These are phyloP conservation scores for Calyptommatus sinebrachiatus DNA, from an alignment of 2,113 vertebrate genomes.

Conservation along the genomic window DNA sequence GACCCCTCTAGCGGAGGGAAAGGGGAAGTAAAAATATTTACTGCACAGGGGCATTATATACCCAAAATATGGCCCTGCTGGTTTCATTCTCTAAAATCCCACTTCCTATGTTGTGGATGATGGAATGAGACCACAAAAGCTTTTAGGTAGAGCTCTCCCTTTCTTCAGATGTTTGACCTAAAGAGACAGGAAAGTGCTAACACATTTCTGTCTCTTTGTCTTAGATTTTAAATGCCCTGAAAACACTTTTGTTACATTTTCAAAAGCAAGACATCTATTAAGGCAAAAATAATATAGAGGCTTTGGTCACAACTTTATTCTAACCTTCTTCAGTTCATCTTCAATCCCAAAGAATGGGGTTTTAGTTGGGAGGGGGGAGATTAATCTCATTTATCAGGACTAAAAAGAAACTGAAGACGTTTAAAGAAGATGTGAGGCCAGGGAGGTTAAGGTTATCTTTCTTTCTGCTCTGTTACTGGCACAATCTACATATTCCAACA, in stretches of 20 bases:
- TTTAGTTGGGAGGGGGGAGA: no score
- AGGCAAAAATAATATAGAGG: slow-evolving; percentile 50
- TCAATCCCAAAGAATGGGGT: no score
- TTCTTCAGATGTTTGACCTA: slow-evolving; percentile 63
- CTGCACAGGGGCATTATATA: no score
- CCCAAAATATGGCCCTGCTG: no score
- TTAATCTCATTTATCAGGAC: no score
- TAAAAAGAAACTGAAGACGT: no score
- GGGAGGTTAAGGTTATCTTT: slow-evolving; percentile 38
- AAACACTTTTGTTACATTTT: slow-evolving; percentile 61
- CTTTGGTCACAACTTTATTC: no score
- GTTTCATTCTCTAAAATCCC: slow-evolving; percentile 47
- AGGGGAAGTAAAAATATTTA: no score
- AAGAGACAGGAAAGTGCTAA: slow-evolving; percentile 35
- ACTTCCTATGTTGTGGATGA: slow-evolving; percentile 61
- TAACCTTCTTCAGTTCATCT: no score
- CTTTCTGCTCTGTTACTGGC: slow-evolving; percentile 23
- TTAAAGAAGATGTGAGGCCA: no score
- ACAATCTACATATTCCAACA: no score
- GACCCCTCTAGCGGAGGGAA: no score
- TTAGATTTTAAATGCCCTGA: slow-evolving; percentile 65
- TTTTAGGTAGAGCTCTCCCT: slow-evolving; percentile 66
- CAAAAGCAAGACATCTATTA: slow-evolving; percentile 60
- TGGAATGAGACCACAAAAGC: slow-evolving; percentile 37
- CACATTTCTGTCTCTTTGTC: slow-evolving; percentile 60